These are phyloP conservation scores for Alfaro cultratus DNA, from an alignment of 2,797 vertebrate species.

Conservation along the genomic window DNA sequence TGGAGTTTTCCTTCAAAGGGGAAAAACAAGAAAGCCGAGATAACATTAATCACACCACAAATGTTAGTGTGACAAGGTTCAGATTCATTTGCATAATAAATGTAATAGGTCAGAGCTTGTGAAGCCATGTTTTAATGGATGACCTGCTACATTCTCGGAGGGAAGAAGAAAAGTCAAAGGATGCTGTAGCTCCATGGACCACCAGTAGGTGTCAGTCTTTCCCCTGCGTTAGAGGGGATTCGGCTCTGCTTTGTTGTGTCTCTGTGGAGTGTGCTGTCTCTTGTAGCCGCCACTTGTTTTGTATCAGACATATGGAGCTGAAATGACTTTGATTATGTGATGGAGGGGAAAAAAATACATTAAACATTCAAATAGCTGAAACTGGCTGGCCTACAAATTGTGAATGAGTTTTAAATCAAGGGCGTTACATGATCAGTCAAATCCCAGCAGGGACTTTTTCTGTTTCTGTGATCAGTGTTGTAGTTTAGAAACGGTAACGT, in stretches of 20 bases:
- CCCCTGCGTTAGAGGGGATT: slow-evolving; percentile 36
- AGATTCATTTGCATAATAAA: slow-evolving; percentile 48
- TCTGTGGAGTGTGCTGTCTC: slow-evolving; percentile 20
- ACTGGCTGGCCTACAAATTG: slow-evolving; percentile 14
- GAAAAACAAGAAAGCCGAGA: slow-evolving; percentile 28
- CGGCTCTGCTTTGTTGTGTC: slow-evolving; percentile 24
- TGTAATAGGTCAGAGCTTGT: slow-evolving; percentile 36
- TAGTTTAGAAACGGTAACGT: slow-evolving; percentile 28
- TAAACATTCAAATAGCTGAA: slow-evolving; percentile 6
- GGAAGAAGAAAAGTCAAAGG: neutral
- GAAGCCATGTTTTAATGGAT: slow-evolving; percentile 31
- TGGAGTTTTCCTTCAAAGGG: slow-evolving; percentile 23
- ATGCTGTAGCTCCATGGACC: neutral
- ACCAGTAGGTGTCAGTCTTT: slow-evolving; percentile 79
- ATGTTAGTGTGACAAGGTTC: slow-evolving; percentile 45
- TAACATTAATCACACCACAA: slow-evolving; percentile 33
- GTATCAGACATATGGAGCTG: slow-evolving; percentile 16
- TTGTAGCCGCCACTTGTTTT: slow-evolving; percentile 17
- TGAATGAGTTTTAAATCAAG: slow-evolving; percentile 39
- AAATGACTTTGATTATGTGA: slow-evolving; percentile 22
- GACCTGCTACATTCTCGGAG: slow-evolving; percentile 19
- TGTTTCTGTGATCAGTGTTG: slow-evolving; percentile 27
- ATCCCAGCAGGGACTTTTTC: slow-evolving; percentile 38
- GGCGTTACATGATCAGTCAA: slow-evolving; percentile 41
- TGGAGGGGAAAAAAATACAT: neutral